phyloP scores from a whole-genome alignment of 2,113 vertebrate species.

The Vanacampus margaritifer region DNA sequence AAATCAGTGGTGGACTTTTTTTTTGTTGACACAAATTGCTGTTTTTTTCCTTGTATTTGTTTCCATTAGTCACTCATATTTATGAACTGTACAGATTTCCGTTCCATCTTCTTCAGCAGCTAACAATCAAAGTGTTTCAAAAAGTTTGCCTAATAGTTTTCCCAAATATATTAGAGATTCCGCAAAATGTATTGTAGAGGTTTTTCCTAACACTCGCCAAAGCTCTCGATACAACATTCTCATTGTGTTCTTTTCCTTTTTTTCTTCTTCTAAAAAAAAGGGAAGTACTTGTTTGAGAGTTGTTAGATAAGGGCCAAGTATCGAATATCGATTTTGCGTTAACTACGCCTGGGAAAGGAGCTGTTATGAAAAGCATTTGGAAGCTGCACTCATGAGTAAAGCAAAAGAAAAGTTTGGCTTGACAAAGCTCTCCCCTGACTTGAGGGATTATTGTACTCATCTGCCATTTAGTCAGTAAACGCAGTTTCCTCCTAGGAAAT shows the following conservation, averaged over 20 bases:
- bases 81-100: neutral
- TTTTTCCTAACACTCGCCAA: neutral
- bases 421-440: neutral
- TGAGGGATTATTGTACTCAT: neutral
- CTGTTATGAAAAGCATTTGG: neutral
- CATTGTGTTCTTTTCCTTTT: neutral
- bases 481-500: neutral
- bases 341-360: no score
- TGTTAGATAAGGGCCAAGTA: neutral
- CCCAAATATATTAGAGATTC: neutral
- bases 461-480: neutral
- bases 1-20: no score
- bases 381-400: neutral
- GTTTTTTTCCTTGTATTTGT: no score
- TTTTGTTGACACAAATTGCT: no score
- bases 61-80: no score
- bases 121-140: constrained; percentile 36
- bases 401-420: neutral
- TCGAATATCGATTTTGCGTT: neutral
- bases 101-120: neutral
- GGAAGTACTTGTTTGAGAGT: neutral
- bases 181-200: neutral
- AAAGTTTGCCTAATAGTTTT: neutral
- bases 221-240: neutral
- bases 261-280: neutral